Evolutionary conservation across 2,888 invertebrate genomes (phyloP).

Genomic region (Eilema sororculum): DNA sequence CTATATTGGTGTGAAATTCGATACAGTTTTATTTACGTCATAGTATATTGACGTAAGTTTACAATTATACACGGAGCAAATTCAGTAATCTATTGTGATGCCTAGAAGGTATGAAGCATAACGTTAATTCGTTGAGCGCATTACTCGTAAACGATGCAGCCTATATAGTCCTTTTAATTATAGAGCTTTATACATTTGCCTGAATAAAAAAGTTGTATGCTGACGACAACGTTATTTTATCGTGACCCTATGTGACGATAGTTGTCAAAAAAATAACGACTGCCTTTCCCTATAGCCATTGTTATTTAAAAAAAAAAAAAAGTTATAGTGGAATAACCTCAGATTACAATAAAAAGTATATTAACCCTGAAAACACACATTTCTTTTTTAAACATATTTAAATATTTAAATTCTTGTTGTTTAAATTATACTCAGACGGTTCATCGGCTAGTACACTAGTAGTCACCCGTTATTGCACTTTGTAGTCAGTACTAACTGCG

Average conservation of each 20-base stretch:
- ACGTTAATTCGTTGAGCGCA: not conserved
- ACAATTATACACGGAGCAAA: not conserved
- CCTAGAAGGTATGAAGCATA: not conserved
- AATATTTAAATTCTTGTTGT: too few species aligned
- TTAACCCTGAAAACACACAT: not conserved
- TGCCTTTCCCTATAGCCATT: not conserved
- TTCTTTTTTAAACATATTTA: not conserved
- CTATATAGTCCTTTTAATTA: too few species aligned
- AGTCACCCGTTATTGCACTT: too few species aligned
- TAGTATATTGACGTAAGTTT: not conserved
- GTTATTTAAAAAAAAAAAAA: too few species aligned
- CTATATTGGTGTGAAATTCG: not conserved
- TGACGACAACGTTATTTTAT: not conserved
- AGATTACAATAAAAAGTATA: too few species aligned
- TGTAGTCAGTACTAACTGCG: too few species aligned
- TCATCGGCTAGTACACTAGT: too few species aligned
- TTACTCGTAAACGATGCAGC: too few species aligned
- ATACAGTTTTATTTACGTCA: not conserved
- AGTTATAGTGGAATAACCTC: too few species aligned
- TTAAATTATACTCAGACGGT: too few species aligned
- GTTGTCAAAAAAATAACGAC: not conserved
- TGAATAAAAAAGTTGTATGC: not conserved
- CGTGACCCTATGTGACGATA: not conserved
- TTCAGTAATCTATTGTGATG: not conserved
- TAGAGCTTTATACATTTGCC: too few species aligned